These are phyloP conservation scores for Drosophila barbarae DNA, from an alignment of 2,888 invertebrate genomes.

Conservation along the genomic window DNA sequence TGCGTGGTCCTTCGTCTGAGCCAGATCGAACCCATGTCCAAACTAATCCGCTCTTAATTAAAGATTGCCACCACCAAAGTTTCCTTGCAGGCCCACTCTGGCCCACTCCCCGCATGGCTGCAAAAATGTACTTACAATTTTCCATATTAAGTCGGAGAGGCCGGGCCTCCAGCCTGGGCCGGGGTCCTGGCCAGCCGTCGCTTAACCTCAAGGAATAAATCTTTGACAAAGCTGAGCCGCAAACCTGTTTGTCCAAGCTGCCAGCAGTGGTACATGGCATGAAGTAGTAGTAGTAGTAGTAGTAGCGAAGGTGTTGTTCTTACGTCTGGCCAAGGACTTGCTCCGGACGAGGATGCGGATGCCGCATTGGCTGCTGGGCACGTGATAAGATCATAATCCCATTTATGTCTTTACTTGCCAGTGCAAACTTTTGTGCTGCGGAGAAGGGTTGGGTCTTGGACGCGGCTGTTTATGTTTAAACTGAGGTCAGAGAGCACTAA, in stretches of 20 bases:
- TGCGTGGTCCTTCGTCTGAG: constrained; percentile 21
- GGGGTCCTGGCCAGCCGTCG: constrained; percentile 58
- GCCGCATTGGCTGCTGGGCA: constrained; percentile 49
- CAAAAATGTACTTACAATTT: constrained; percentile 61
- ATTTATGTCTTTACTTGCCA: constrained; percentile 78
- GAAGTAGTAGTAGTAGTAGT: constrained; percentile 41
- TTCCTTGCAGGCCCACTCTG: not conserved
- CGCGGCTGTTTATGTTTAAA: constrained; percentile 79
- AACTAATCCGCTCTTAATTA: constrained; percentile 79
- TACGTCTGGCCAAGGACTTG: constrained; percentile 63
- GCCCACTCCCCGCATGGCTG: not conserved
- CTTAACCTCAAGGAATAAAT: constrained; percentile 77
- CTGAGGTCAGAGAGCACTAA: constrained; percentile 80
- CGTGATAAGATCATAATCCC: constrained; percentile 80
- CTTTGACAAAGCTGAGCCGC: constrained; percentile 77
- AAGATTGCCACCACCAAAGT: constrained; percentile 68
- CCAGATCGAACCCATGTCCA: constrained; percentile 75
- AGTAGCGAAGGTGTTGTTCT: constrained; percentile 76
- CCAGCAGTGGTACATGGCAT: constrained; percentile 39
- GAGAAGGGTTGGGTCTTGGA: constrained; percentile 44
- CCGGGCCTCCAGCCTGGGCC: not conserved
- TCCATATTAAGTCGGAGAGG: constrained; percentile 61
- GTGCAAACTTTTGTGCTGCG: constrained; percentile 63
- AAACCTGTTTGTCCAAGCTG: constrained; percentile 77
- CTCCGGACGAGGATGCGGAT: constrained; percentile 34